These are phyloP conservation scores for Romanogobio albipinnatus DNA, from an alignment of 2,113 vertebrate genomes.

Conservation along the genomic window DNA sequence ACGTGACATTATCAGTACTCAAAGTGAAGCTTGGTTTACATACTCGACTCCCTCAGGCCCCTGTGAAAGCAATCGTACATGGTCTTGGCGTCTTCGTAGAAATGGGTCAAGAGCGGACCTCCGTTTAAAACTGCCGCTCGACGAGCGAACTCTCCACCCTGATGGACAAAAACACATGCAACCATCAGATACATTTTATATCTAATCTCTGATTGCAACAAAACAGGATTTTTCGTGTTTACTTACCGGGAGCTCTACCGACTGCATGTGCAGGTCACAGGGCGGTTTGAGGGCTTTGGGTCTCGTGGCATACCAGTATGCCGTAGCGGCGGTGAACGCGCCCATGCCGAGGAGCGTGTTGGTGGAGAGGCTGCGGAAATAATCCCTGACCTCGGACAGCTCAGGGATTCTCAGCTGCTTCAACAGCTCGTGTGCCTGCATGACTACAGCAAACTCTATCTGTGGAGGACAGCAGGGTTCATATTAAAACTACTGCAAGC, in stretches of 20 bases:
- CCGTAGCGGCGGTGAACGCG: slow-evolving; percentile 83
- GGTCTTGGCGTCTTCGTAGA: slow-evolving; percentile 86
- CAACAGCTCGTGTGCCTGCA: slow-evolving; percentile 86
- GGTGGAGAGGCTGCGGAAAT: slow-evolving; percentile 80
- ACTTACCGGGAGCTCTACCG: slow-evolving; percentile 86
- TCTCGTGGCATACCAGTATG: slow-evolving; percentile 88
- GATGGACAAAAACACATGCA: slow-evolving; percentile 11
- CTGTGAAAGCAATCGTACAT: slow-evolving; percentile 85
- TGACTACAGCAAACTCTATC: slow-evolving; percentile 44
- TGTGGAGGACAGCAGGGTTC: slow-evolving; percentile 23
- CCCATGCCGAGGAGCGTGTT: slow-evolving; percentile 87
- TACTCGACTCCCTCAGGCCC: slow-evolving; percentile 85
- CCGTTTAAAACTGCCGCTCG: slow-evolving; percentile 74
- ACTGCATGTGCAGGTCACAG: slow-evolving; percentile 88
- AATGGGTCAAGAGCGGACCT: slow-evolving; percentile 67
- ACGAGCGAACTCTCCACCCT: slow-evolving; percentile 82
- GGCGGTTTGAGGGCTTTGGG: slow-evolving; percentile 83
- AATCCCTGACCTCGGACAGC: slow-evolving; percentile 83
- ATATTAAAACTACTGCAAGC: not conserved
- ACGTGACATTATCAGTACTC: too few species aligned
- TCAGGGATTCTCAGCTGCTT: slow-evolving; percentile 83
- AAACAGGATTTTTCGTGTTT: not conserved
- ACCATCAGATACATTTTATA: too few species aligned
- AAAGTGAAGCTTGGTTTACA: slow-evolving; percentile 60
- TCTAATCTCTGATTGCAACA: not conserved